Conservation (phyloP, 2,797 vertebrate species). For the Nannoperca obscura region DNA sequence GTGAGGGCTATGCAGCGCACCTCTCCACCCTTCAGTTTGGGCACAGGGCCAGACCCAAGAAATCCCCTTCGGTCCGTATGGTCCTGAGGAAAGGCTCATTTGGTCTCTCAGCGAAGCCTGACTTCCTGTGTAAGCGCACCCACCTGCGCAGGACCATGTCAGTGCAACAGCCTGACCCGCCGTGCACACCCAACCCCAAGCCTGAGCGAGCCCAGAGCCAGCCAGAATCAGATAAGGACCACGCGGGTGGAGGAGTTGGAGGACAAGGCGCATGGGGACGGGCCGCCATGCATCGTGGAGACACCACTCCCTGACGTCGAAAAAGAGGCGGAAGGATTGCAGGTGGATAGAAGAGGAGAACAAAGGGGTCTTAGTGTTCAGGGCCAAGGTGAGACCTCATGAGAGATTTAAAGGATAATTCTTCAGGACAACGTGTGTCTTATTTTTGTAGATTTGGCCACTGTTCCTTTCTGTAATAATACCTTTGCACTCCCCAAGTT, state of each 20-base stretch:
- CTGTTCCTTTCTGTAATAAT: not conserved
- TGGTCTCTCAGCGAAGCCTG: slow-evolving; percentile 93
- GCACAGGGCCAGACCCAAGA: slow-evolving; percentile 93
- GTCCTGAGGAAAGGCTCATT: slow-evolving; percentile 97
- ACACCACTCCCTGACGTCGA: slow-evolving; percentile 85
- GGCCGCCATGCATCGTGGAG: slow-evolving; percentile 84
- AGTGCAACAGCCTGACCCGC: slow-evolving; percentile 96
- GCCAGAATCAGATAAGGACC: slow-evolving; percentile 96
- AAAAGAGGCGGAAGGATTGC: slow-evolving; percentile 34
- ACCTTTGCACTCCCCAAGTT: not conserved
- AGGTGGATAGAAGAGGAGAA: slow-evolving; percentile 53
- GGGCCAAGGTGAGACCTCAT: slow-evolving; percentile 66
- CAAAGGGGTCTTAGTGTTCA: slow-evolving; percentile 52
- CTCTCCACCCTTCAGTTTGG: slow-evolving; percentile 93
- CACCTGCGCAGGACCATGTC: slow-evolving; percentile 97
- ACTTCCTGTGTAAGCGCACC: slow-evolving; percentile 96
- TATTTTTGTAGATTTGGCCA: not conserved
- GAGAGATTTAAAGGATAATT: not conserved
- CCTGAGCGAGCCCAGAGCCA: slow-evolving; percentile 98
- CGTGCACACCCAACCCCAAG: slow-evolving; percentile 90
- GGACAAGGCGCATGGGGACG: slow-evolving; percentile 82
- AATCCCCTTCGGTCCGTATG: slow-evolving; percentile 94
- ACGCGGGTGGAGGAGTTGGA: slow-evolving; percentile 79
- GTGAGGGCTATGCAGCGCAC: slow-evolving; percentile 95
- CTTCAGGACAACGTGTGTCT: not conserved